Evolutionary conservation across 2,888 invertebrate genomes (phyloP).

Genomic region (Hydrotaea cyrtoneurina): DNA sequence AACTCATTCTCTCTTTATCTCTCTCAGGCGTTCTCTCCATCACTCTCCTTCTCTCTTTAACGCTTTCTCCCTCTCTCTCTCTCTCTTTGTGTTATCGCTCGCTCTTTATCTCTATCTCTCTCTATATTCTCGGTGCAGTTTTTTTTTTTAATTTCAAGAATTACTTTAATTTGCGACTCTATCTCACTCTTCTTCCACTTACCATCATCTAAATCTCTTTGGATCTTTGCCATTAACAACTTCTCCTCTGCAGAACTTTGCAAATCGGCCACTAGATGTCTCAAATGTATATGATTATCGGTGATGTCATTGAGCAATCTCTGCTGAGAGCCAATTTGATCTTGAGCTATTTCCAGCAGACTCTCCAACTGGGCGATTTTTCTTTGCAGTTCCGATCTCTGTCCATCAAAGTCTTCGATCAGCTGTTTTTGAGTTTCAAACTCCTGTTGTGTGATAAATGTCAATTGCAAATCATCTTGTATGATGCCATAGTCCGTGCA

Average conservation of each 20-base stretch:
- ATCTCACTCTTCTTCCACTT: constrained; percentile 25
- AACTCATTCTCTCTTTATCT: no score
- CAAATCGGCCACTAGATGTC: constrained; percentile 80
- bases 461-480: constrained; percentile 76
- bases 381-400: constrained; percentile 71
- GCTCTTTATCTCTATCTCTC: no score
- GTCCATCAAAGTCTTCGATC: constrained; percentile 66
- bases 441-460: constrained; percentile 76
- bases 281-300: constrained; percentile 79
- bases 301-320: constrained; percentile 78
- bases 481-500: constrained; percentile 77
- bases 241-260: constrained; percentile 79
- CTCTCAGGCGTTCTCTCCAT: no score
- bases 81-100: no score
- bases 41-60: no score
- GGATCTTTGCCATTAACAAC: constrained; percentile 77
- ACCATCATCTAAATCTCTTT: constrained; percentile 78
- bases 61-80: no score
- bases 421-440: constrained; percentile 73
- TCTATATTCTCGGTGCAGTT: no score
- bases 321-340: constrained; percentile 79
- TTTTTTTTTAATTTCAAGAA: no score
- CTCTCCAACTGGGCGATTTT: constrained; percentile 76
- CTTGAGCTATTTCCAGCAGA: constrained; percentile 76
- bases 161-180: no score